Conservation (phyloP, 2,888 invertebrate species). For the Trilocha varians region DNA sequence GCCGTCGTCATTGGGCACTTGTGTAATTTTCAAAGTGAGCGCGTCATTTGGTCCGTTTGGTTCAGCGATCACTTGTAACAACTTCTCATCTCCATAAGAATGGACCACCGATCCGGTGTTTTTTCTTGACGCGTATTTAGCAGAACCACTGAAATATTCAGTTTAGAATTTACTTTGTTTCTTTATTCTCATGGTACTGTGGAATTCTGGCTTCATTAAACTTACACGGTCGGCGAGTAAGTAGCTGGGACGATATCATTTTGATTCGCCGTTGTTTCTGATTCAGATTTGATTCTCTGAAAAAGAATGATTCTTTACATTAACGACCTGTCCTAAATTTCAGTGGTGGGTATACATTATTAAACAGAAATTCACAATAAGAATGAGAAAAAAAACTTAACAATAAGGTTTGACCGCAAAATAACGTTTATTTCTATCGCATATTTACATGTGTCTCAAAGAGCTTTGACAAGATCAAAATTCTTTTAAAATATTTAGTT, state of each 20-base stretch:
- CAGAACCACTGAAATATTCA: slow-evolving; percentile 44
- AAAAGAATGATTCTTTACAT: too few species aligned
- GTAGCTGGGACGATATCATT: slow-evolving; percentile 39
- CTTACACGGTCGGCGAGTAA: slow-evolving; percentile 48
- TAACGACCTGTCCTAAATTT: too few species aligned
- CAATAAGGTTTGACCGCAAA: too few species aligned
- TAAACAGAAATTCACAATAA: too few species aligned
- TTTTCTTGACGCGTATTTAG: slow-evolving; percentile 53
- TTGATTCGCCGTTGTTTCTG: slow-evolving; percentile 24
- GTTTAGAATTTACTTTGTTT: background rate
- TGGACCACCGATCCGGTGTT: slow-evolving; percentile 77
- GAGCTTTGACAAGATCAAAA: too few species aligned
- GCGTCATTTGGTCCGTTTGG: slow-evolving; percentile 30
- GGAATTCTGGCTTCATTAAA: slow-evolving; percentile 9
- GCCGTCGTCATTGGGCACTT: slow-evolving; percentile 65
- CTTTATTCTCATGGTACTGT: background rate
- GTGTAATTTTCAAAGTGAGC: slow-evolving; percentile 45
- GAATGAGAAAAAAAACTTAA: too few species aligned
- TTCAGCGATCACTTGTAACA: slow-evolving; percentile 45
- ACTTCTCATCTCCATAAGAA: slow-evolving; percentile 71
- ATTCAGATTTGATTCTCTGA: slow-evolving; percentile 44
- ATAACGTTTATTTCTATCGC: too few species aligned
- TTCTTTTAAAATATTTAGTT: too few species aligned
- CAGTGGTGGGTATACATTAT: too few species aligned
- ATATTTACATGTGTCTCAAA: too few species aligned